Evolutionary conservation across 2,797 vertebrate species (phyloP), one percentile per base, ranked within the genome.

Genomic region (Propithecus deckenii): DNA sequence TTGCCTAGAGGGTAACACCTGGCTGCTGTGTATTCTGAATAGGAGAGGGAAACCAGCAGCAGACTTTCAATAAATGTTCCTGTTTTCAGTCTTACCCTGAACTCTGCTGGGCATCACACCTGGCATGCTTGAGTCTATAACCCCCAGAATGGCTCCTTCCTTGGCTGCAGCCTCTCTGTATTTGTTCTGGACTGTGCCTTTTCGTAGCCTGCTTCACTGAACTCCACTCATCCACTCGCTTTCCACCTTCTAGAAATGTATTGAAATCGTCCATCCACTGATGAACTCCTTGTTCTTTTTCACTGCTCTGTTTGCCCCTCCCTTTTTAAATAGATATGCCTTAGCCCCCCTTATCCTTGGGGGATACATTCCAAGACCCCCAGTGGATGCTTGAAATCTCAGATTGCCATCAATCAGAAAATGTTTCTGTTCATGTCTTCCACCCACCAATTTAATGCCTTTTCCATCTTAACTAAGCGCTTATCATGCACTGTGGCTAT

Each of bases 1-100:
- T 55, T 41, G 63, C 91, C 84, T 78, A 59, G 55, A 95, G 74
- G 67, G 46, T 86, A 93, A 79, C 89, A 91, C 83, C 90, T 96
- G 94, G 91, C 20, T 85, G 80, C 80, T 81, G 4, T 59, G 46
- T 65, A 28, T 89, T 93, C 79, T 69, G 84, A 95, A 50, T 83
- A 14, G 69, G 63, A 63, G 50, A 61, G 86, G 63, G 71, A 96
- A 94, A 28, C 74, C 15, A 43, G 65, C 46, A 59, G 71, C 65
- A 78, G 81, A 38, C 61, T 94, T 84, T 71, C 38, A 85, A 50
- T 57, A 84, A 72, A 48, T 8, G 48, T 57, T 92, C 69, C 52
- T 93, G 55, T 74, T 88, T 90, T 65, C 76, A 57, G 50, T 69
- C 11, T 59, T n/a, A 0, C 32, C 23, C 22, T 43, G 69, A 32